Conservation (phyloP, 2,888 invertebrate genomes). For the Drosophila recens region DNA sequence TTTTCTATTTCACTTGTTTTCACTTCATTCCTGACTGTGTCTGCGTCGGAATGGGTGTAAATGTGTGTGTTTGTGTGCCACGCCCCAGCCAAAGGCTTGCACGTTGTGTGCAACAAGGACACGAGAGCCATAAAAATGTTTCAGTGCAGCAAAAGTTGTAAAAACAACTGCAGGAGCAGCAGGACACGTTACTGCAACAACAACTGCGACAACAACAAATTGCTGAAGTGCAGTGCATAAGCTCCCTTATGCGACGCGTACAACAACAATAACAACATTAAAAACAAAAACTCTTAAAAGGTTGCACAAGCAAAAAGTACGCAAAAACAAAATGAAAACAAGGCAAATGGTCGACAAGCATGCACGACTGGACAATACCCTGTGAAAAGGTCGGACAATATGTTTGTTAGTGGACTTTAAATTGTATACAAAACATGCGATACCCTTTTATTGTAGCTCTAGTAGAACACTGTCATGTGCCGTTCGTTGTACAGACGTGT, state of each 20-base stretch:
- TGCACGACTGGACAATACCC: conserved; percentile 9
- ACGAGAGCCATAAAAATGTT: conserved; percentile 74
- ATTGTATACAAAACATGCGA: neutral
- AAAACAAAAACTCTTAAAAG: conserved; percentile 62
- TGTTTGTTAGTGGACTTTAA: neutral
- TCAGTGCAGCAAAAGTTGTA: conserved; percentile 57
- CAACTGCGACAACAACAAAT: conserved; percentile 37
- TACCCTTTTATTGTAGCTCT: neutral
- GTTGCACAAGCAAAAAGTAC: conserved; percentile 47
- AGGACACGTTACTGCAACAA: conserved; percentile 28
- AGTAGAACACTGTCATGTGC: neutral
- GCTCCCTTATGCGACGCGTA: conserved; percentile 1
- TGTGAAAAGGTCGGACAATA: neutral
- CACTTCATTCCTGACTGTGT: conserved; percentile 20
- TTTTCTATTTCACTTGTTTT: conserved; percentile 75
- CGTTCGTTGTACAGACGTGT: neutral
- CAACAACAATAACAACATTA: conserved; percentile 19
- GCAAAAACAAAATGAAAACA: conserved; percentile 33
- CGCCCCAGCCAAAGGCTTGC: conserved; percentile 39
- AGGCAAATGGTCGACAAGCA: neutral
- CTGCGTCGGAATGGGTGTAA: neutral
- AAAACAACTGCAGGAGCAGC: conserved; percentile 60
- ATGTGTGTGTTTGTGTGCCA: conserved; percentile 28
- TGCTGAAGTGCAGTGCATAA: conserved; percentile 12
- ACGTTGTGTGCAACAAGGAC: conserved; percentile 67